A percentile compares a stretch with the other conserved stretches of the same genome.
Evolutionary conservation across 2,797 vertebrate species (phyloP).

Genomic region (Typhlichthys subterraneus): DNA sequence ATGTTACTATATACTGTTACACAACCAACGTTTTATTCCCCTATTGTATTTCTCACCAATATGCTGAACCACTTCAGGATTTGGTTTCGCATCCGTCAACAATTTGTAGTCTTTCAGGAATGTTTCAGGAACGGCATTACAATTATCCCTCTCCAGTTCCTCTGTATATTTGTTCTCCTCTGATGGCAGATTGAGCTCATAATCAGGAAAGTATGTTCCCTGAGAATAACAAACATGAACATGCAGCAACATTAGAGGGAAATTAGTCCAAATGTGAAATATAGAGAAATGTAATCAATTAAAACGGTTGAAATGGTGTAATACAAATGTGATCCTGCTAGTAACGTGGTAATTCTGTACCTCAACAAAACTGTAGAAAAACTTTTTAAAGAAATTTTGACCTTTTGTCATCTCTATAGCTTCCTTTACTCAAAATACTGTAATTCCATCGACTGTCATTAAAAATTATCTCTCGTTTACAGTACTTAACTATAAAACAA

Average conservation of each 20-base stretch:
- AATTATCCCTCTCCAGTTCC: constrained; percentile 19
- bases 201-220: constrained; percentile 58
- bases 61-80: constrained; percentile 63
- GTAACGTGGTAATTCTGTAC: too few relatives aligned
- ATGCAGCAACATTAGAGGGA: constrained; percentile 6
- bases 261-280: neutral
- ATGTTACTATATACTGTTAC: constrained; percentile 7
- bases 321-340: too few relatives aligned
- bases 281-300: neutral
- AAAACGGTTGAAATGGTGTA: too few relatives aligned
- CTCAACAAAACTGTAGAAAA: too few relatives aligned
- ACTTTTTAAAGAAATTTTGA: too few relatives aligned
- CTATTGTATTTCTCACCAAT: constrained; percentile 67
- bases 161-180: constrained; percentile 20
- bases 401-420: too few relatives aligned
- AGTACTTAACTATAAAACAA: too few relatives aligned
- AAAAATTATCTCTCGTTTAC: too few relatives aligned
- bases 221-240: constrained; percentile 32
- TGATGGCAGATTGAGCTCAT: constrained; percentile 14
- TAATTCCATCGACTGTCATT: too few relatives aligned
- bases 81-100: constrained; percentile 62
- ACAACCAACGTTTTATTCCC: constrained; percentile 3
- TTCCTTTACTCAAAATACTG: too few relatives aligned
- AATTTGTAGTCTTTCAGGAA: constrained; percentile 65
- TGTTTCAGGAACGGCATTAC: constrained; percentile 42